Base-by-base conservation (phyloP, 2,888 invertebrate species). In the Neria commutata region DNA sequence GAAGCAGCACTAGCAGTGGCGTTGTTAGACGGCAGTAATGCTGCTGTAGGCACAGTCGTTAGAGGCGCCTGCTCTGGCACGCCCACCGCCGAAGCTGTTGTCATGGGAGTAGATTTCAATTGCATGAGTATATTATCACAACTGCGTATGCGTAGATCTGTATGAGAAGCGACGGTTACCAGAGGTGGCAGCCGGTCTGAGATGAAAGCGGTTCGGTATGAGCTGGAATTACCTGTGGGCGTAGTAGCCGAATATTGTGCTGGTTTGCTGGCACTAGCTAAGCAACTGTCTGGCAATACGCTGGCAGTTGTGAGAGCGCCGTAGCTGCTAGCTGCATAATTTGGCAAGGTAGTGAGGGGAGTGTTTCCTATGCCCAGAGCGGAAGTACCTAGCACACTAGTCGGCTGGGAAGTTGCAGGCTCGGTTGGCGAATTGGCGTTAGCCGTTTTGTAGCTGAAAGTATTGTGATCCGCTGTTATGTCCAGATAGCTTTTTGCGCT, bases 401-500 rank as follows among this genome's bases (percentile, higher is more conserved):
- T 25, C 6, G 6, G 11, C 17, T 16, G n/a, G 33, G 29, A 21
- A 21, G 57, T 25, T n/a, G 58, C 48, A n/a, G n/a, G n/a, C n/a
- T n/a, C n/a, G 14, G 54, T 53, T 42, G 58, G 58, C 1, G 58
- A 40, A 25, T 51, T 45, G 5, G 33, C 56, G 40, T 19, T 52
- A 17, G 56, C 51, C 17, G 42, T 14, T 57, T 57, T 34, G 24
- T 11, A 16, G 21, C 40, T 16, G 33, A 23, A 19, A 6, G 42
- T 42, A 21, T 6, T 14, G 14, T 11, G 6, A 19, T 14, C 16
- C 8, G 3, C 3, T 19, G 51, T n/a, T 16, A 75, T 66, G 29
- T 79, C 78, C 48, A 67, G 68, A 48, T 79, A 77, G 56, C 76
- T 73, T 53, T 71, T 75, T 14, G 75, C 69, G 6, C 73, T 69